Evolutionary conservation across 2,797 vertebrate species (phyloP).

Genomic region (Hypotaenidia okinawae): DNA sequence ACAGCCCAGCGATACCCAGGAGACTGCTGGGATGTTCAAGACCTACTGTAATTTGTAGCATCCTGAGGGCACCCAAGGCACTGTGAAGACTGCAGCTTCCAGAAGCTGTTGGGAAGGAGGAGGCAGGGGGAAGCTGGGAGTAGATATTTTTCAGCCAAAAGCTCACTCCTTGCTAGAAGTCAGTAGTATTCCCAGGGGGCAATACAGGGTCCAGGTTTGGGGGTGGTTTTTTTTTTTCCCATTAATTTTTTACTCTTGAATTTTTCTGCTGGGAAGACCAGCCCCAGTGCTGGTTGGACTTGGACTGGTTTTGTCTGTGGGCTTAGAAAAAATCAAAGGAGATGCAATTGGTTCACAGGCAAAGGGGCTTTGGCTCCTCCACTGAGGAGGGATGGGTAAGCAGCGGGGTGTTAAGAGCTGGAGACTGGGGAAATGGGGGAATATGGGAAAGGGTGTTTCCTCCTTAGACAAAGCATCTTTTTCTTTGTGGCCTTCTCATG

Average conservation of each 20-base stretch:
- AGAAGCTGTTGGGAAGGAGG: background rate
- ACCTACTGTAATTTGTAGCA: accelerated
- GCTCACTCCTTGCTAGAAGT: background rate
- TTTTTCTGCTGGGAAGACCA: background rate
- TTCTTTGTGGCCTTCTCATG: background rate
- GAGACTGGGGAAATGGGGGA: background rate
- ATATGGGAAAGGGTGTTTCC: background rate
- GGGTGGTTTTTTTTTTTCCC: background rate
- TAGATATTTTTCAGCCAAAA: background rate
- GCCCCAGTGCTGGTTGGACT: background rate
- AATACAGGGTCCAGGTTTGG: background rate
- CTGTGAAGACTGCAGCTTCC: background rate
- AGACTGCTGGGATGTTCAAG: accelerated
- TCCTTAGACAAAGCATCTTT: background rate
- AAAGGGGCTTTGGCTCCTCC: background rate
- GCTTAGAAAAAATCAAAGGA: background rate
- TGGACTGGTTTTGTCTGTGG: background rate
- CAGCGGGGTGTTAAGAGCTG: background rate
- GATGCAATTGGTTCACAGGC: no score
- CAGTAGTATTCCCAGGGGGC: background rate
- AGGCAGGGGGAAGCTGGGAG: background rate
- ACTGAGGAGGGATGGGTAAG: background rate
- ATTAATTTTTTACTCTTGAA: background rate
- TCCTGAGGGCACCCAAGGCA: background rate
- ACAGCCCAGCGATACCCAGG: background rate